phyloP scores from a whole-genome alignment of 2,888 invertebrate genomes.

The Aleiodes testaceus region DNA sequence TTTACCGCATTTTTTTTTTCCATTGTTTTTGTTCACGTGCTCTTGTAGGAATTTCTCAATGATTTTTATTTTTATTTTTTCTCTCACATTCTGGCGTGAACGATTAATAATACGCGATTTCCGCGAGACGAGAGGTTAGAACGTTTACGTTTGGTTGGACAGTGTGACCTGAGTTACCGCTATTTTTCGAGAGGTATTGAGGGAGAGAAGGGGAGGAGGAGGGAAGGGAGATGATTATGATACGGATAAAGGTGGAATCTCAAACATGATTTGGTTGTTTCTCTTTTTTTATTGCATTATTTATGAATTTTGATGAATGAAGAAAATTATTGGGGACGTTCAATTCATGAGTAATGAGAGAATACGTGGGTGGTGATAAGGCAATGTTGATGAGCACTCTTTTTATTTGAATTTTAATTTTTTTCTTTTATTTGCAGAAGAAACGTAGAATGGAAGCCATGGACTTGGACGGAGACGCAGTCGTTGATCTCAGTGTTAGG shows the following conservation, averaged over 20 bases:
- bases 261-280: background rate
- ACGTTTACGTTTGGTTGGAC: slow-evolving; percentile 25
- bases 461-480: slow-evolving; percentile 89
- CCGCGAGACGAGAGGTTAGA: slow-evolving; percentile 38
- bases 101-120: background rate
- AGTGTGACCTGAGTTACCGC: slow-evolving; percentile 28
- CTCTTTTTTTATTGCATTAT: background rate
- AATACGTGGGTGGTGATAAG: slow-evolving; percentile 16
- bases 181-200: slow-evolving; percentile 15
- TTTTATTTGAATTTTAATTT: background rate
- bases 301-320: background rate
- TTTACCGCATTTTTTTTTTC: background rate
- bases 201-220: background rate
- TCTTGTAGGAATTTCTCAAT: background rate
- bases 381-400: background rate
- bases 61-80: background rate
- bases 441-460: slow-evolving; percentile 78
- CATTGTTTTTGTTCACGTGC: background rate
- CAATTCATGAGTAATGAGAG: slow-evolving; percentile 3
- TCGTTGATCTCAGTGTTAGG: slow-evolving; percentile 92
- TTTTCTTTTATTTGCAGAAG: slow-evolving; percentile 52
- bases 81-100: background rate
- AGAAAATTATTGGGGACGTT: background rate
- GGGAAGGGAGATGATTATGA: background rate
- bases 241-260: background rate